Evolutionary conservation across 37 sponge, comb jelly and placozoan species (phyloP).

Genomic region (Mnemiopsis leidyi): DNA sequence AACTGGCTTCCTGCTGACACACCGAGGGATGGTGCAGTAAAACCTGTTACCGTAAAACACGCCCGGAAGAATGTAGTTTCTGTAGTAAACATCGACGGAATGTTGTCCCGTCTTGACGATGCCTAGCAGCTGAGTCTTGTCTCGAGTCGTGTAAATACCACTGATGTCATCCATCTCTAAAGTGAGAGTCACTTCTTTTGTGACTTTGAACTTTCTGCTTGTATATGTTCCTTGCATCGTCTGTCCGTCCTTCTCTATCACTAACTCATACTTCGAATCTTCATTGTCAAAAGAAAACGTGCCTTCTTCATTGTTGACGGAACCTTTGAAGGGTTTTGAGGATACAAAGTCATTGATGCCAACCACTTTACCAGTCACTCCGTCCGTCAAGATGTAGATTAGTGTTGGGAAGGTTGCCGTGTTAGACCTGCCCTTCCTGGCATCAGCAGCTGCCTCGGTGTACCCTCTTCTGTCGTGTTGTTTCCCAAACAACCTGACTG

Average conservation of each 20-base stretch:
- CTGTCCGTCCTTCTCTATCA: constrained; percentile 40
- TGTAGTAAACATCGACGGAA: constrained; percentile 35
- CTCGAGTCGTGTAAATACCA: constrained; percentile 15
- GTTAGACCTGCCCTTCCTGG: neutral
- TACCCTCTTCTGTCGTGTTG: neutral
- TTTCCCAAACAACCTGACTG: neutral
- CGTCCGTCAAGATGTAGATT: constrained; percentile 26
- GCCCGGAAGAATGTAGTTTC: constrained; percentile 25
- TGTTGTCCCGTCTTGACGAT: constrained; percentile 47
- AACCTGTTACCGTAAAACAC: constrained; percentile 25
- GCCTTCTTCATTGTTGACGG: constrained; percentile 4
- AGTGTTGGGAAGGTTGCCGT: neutral
- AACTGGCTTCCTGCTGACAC: constrained; percentile 31
- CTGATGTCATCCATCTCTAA: constrained; percentile 46
- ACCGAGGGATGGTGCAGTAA: constrained; percentile 41
- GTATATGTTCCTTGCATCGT: constrained; percentile 51
- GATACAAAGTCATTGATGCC: constrained; percentile 60
- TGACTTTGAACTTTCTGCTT: neutral
- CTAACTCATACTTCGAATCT: constrained; percentile 51
- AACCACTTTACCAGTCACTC: neutral
- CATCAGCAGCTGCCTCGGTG: neutral
- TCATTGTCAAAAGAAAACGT: constrained; percentile 37
- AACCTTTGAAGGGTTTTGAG: constrained; percentile 18
- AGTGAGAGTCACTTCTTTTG: constrained; percentile 11
- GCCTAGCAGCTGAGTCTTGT: neutral